A percentile compares a stretch with the other conserved stretches of the same genome.
These are phyloP conservation scores for Pyrrhosoma nymphula DNA, from an alignment of 2,888 invertebrate genomes.

Conservation along the genomic window DNA sequence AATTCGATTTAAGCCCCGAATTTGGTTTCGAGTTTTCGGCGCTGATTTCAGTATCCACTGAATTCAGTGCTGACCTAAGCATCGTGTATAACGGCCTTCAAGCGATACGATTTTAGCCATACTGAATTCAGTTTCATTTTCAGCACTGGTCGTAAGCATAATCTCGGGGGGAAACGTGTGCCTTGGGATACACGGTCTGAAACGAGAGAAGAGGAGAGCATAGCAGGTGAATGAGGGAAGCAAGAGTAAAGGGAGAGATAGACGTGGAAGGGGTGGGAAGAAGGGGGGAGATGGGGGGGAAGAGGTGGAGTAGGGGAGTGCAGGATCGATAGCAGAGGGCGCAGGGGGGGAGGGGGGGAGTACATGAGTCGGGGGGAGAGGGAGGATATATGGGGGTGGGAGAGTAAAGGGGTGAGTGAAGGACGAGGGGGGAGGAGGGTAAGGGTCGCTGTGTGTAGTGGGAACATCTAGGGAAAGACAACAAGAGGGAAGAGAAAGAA, in stretches of 20 bases:
- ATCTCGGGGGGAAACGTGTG: no score
- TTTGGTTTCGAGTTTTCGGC: no score
- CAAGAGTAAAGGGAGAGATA: no score
- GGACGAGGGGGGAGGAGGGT: constrained; percentile 44
- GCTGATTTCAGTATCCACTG: no score
- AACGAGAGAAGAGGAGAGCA: not conserved
- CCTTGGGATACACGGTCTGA: not conserved
- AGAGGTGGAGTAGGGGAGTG: not conserved
- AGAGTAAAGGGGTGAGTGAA: no score
- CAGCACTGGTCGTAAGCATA: no score
- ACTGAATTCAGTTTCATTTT: no score
- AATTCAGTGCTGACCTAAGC: no score
- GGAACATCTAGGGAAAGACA: constrained; percentile 34
- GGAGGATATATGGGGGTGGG: constrained; percentile 68
- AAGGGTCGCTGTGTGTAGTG: constrained; percentile 55
- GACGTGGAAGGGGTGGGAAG: no score
- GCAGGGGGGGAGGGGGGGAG: not conserved
- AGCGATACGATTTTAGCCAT: no score
- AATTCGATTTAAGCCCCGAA: no score
- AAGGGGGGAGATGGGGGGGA: not conserved
- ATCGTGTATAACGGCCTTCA: no score
- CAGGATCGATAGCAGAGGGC: not conserved
- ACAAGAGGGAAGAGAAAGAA: constrained; percentile 70
- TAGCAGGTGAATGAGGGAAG: not conserved
- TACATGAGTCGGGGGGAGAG: constrained; percentile 68